Evolutionary conservation across 2,113 vertebrate species (phyloP).

Genomic region (Percopsis transmontana): DNA sequence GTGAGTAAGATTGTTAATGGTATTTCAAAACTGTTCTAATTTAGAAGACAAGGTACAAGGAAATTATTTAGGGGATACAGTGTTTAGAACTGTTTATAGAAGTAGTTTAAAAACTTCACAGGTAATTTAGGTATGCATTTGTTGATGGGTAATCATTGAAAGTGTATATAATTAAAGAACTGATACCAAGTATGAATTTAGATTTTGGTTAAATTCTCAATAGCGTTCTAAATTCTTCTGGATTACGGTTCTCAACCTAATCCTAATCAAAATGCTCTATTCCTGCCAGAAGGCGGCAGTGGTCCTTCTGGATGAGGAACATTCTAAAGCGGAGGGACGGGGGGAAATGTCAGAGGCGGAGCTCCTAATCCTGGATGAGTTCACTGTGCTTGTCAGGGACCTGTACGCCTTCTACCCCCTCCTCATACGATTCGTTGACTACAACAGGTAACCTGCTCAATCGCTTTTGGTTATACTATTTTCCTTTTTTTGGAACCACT

Average conservation of each 20-base stretch:
- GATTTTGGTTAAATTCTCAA: neutral
- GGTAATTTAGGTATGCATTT: no score
- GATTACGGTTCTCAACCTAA: neutral
- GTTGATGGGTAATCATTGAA: no score
- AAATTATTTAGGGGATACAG: no score
- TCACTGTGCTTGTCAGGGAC: constrained; percentile 90
- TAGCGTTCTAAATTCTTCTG: neutral
- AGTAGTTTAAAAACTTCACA: no score
- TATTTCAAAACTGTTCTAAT: no score
- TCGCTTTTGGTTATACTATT: neutral
- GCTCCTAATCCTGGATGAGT: constrained; percentile 95
- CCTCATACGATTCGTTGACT: constrained; percentile 95
- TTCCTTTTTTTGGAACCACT: neutral
- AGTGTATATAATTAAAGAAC: no score
- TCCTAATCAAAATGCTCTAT: neutral
- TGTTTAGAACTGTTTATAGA: no score
- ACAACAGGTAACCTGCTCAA: constrained; percentile 86
- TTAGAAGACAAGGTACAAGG: no score
- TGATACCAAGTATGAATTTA: no score
- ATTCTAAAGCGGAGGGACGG: constrained; percentile 90
- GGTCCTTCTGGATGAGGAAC: constrained; percentile 92
- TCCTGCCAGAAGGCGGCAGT: constrained; percentile 84
- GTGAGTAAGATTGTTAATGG: constrained; percentile 45
- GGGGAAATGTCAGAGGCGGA: constrained; percentile 97
- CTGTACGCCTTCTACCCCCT: constrained; percentile 97